phyloP scores from a whole-genome alignment of 2,113 vertebrate species.

The Toxostoma redivivum region DNA sequence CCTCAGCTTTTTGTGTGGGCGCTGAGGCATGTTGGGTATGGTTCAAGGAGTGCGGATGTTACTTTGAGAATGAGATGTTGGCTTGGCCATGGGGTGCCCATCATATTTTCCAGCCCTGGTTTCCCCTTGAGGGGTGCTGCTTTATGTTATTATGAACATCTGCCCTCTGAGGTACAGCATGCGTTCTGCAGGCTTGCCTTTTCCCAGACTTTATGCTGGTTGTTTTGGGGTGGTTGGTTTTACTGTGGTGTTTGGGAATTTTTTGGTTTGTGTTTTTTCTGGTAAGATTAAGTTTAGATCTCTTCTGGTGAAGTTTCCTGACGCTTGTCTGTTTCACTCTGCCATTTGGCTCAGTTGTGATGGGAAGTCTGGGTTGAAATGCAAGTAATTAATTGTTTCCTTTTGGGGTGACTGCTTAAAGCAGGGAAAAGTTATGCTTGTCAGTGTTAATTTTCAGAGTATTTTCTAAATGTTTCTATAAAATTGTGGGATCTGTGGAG shows the following conservation, averaged over 20 bases:
- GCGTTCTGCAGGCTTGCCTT: background rate
- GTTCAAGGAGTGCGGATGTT: background rate
- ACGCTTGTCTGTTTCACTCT: background rate
- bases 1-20: background rate
- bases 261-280: background rate
- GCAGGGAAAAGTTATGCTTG: background rate
- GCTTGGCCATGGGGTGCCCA: background rate
- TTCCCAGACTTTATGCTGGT: background rate
- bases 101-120: background rate
- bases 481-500: background rate
- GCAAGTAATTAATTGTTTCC: background rate
- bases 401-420: background rate
- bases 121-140: background rate
- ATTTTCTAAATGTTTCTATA: background rate
- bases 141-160: accelerated
- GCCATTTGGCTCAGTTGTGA: background rate
- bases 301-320: background rate
- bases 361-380: background rate
- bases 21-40: background rate
- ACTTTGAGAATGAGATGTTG: background rate
- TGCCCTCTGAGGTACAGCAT: background rate
- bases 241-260: background rate
- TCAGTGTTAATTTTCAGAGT: background rate
- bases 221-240: background rate
- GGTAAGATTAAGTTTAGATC: background rate